phyloP scores from a whole-genome alignment of 2,113 vertebrate genomes.

The Percina caprodes region DNA sequence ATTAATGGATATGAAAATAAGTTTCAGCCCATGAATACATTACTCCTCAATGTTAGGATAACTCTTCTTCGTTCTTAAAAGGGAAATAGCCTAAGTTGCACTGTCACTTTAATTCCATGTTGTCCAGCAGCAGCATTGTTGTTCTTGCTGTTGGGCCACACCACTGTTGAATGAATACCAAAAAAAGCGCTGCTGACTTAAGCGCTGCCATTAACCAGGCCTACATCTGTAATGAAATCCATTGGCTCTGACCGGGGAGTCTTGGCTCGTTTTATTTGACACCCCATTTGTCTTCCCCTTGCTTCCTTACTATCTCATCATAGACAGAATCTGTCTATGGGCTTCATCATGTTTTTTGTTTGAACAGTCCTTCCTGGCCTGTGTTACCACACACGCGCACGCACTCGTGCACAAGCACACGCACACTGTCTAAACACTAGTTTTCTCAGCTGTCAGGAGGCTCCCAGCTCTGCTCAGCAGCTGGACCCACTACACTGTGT shows the following conservation, averaged over 20 bases:
- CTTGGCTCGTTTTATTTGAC: conserved; percentile 33
- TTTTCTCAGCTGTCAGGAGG: conserved; percentile 62
- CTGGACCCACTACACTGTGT: conserved; percentile 40
- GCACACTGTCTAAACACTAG: conserved; percentile 31
- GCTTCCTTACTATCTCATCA: conserved; percentile 52
- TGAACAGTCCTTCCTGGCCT: conserved; percentile 55
- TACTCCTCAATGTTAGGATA: neutral
- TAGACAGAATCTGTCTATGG: conserved; percentile 61
- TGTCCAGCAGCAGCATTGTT: conserved; percentile 28
- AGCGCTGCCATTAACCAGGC: conserved; percentile 43
- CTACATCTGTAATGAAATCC: conserved; percentile 57
- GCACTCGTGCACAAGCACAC: conserved; percentile 18
- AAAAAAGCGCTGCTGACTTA: conserved; percentile 26
- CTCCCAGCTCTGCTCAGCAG: conserved; percentile 65
- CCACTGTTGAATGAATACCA: conserved; percentile 24
- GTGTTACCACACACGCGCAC: conserved; percentile 44
- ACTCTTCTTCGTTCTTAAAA: neutral
- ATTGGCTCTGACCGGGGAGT: conserved; percentile 43
- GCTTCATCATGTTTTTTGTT: conserved; percentile 56
- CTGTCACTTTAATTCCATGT: conserved; percentile 16
- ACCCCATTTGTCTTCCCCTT: conserved; percentile 54
- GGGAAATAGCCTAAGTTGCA: neutral
- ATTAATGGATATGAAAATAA: neutral
- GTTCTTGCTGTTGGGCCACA: conserved; percentile 26
- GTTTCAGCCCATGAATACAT: neutral